Conservation (phyloP, 2,113 vertebrate species). For the Pogonocichla stellata region DNA sequence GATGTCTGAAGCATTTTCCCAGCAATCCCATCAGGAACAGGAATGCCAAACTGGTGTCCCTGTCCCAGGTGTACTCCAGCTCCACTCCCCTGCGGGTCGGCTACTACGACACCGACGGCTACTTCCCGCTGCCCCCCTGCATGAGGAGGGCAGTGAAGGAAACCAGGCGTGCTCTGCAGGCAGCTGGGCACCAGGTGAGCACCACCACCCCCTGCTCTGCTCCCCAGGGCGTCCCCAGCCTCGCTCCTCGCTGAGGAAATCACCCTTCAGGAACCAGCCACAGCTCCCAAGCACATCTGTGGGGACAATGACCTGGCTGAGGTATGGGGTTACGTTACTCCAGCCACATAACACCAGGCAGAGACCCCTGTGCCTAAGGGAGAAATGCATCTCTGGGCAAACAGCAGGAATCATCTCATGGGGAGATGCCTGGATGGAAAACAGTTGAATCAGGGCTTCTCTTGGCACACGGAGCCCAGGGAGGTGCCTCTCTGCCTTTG, state of each 20-base stretch:
- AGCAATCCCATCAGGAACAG: background rate
- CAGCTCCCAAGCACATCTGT: background rate
- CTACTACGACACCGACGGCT: conserved; percentile 81
- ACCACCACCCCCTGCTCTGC: background rate
- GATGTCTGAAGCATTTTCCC: background rate
- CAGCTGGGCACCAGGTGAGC: conserved; percentile 86
- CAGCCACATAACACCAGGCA: background rate
- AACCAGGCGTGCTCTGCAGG: conserved; percentile 80
- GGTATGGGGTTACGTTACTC: background rate
- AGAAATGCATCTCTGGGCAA: background rate
- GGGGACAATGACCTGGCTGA: background rate
- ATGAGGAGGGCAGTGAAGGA: conserved; percentile 81
- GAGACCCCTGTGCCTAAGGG: rapidly evolving
- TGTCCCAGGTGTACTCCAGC: conserved; percentile 80
- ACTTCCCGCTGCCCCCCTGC: conserved; percentile 76
- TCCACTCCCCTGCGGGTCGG: conserved; percentile 81
- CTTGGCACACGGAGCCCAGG: background rate
- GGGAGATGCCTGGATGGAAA: background rate
- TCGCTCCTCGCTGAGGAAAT: background rate
- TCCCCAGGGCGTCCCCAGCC: background rate
- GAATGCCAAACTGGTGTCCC: background rate
- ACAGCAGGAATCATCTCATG: background rate
- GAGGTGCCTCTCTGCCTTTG: background rate
- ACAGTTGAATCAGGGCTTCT: background rate
- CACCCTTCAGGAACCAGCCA: background rate